Evolutionary conservation across 2,113 vertebrate genomes (phyloP).

Genomic region (Ariopsis seemanni): DNA sequence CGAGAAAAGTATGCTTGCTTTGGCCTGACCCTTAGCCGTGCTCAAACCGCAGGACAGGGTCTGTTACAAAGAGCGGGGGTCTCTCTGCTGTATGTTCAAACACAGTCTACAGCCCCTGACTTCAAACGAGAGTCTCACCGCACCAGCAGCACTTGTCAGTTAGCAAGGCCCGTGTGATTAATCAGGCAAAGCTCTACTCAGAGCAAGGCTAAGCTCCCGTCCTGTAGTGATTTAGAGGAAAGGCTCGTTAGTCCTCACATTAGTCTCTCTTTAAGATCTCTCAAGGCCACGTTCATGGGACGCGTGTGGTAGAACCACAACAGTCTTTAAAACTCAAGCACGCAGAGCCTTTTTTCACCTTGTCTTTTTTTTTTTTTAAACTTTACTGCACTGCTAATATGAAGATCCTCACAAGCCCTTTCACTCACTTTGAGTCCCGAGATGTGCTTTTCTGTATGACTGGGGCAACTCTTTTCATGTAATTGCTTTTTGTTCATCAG

Average conservation of each 20-base stretch:
- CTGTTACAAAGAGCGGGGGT: constrained; percentile 68
- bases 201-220: constrained; percentile 57
- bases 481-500: constrained; percentile 50
- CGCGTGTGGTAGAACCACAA: constrained; percentile 56
- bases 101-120: constrained; percentile 57
- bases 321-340: constrained; percentile 49
- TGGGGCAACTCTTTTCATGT: constrained; percentile 43
- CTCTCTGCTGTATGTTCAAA: constrained; percentile 66
- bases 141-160: constrained; percentile 72
- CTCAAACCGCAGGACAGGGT: constrained; percentile 71
- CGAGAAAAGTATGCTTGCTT: constrained; percentile 47
- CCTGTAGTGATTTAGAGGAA: constrained; percentile 59
- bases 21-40: constrained; percentile 55
- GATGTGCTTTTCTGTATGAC: constrained; percentile 28
- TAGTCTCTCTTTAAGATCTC: constrained; percentile 49
- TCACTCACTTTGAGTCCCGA: constrained; percentile 14
- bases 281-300: constrained; percentile 56
- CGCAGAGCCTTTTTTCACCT: constrained; percentile 15
- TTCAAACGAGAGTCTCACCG: constrained; percentile 66
- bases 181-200: constrained; percentile 68
- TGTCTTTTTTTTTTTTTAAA: constrained; percentile 17
- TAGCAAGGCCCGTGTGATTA: constrained; percentile 70
- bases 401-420: not conserved
- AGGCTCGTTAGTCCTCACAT: constrained; percentile 64
- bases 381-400: not conserved